These are phyloP conservation scores for Callaeas wilsoni DNA, from an alignment of 2,113 vertebrate genomes.

Conservation along the genomic window DNA sequence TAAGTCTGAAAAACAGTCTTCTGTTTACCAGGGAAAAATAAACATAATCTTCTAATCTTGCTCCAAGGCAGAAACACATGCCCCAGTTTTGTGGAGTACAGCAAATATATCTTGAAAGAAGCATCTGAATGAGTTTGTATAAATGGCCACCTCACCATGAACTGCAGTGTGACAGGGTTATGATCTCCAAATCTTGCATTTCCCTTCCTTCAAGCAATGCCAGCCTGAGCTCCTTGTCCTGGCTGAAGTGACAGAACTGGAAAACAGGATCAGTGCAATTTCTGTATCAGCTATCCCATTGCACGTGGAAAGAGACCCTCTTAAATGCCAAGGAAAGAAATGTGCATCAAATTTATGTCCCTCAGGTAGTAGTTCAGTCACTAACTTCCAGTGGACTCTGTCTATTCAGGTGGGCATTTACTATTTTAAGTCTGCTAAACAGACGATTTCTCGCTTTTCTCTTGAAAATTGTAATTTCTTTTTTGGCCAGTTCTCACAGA, in stretches of 20 bases:
- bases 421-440: neutral
- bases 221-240: neutral
- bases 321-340: neutral
- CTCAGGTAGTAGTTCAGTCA: neutral
- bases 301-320: neutral
- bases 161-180: neutral
- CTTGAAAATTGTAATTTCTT: neutral
- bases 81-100: neutral
- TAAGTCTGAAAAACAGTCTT: neutral
- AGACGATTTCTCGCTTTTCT: neutral
- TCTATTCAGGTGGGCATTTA: neutral
- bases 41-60: neutral
- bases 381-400: neutral
- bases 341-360: neutral
- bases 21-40: neutral
- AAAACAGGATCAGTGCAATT: neutral
- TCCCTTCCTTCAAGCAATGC: neutral
- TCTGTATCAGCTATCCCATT: neutral
- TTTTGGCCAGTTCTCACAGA: neutral
- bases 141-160: neutral
- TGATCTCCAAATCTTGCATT: neutral
- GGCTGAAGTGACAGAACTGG: neutral
- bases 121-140: neutral
- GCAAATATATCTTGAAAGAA: neutral
- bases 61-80: neutral